A percentile compares a stretch with the other conserved stretches of the same genome.
Conservation (phyloP, 2,113 vertebrate genomes). For the Labeo catla region DNA sequence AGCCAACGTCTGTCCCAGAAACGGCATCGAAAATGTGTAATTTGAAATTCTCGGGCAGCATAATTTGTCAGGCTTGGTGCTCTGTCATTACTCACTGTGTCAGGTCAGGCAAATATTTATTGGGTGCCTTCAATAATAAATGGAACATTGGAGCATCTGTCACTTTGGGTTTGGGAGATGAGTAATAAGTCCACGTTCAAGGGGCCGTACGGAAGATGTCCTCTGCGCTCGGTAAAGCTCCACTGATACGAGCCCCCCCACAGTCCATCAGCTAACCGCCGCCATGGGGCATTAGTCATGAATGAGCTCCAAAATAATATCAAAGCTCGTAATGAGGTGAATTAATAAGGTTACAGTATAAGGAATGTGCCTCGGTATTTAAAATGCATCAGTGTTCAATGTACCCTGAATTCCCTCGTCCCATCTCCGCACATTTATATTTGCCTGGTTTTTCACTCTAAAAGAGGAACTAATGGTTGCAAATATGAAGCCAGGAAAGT, state of each 20-base stretch:
- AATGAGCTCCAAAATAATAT: conserved; percentile 46
- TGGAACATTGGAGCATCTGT: conserved; percentile 69
- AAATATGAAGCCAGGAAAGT: conserved; percentile 28
- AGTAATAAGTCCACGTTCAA: conserved; percentile 28
- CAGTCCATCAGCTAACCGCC: conserved; percentile 12
- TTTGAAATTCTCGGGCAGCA: conserved; percentile 53
- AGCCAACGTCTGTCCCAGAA: conserved; percentile 4
- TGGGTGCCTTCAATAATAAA: conserved; percentile 73
- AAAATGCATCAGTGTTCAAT: conserved; percentile 44
- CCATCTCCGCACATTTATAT: conserved; percentile 47
- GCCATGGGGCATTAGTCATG: conserved; percentile 35
- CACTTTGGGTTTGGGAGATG: conserved; percentile 65
- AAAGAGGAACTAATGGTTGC: conserved; percentile 46
- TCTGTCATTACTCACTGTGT: conserved; percentile 64
- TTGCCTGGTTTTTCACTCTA: conserved; percentile 44
- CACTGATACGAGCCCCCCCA: not conserved
- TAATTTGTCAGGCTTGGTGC: conserved; percentile 62
- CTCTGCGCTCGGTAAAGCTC: conserved; percentile 19
- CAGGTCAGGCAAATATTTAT: conserved; percentile 77
- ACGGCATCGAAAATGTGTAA: conserved; percentile 21
- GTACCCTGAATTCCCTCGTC: conserved; percentile 32
- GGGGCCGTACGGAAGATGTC: conserved; percentile 8
- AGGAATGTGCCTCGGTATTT: conserved; percentile 37
- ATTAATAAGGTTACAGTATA: conserved; percentile 44
- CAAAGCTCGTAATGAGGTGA: conserved; percentile 50